Percentiles rank a stretch among this genome's conserved stretches.
phyloP scores from a whole-genome alignment of 1,140 invertebrate species.

The Bombus cullumanus region DNA sequence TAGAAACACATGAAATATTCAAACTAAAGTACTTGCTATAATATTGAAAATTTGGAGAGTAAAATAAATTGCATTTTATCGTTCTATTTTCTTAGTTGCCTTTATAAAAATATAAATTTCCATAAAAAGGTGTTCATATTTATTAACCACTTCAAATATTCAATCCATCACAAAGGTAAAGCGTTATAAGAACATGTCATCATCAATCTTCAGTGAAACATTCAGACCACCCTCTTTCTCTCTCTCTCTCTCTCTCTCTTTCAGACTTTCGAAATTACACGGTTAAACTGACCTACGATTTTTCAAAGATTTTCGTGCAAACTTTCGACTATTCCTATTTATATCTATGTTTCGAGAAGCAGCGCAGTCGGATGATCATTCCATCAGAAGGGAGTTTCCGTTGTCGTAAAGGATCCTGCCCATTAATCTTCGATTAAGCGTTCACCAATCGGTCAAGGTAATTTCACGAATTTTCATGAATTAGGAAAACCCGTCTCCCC shows the following conservation, averaged over 20 bases:
- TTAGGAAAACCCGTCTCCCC: conserved; percentile 67
- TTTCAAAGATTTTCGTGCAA: too few species aligned
- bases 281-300: neutral
- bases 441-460: conserved; percentile 76
- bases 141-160: neutral
- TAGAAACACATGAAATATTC: too few species aligned
- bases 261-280: neutral
- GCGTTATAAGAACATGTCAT: neutral
- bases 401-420: conserved; percentile 28
- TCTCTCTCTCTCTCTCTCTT: neutral
- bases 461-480: conserved; percentile 78
- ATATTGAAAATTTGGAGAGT: too few species aligned
- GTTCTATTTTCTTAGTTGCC: too few species aligned
- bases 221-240: neutral
- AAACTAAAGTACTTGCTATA: too few species aligned
- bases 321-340: neutral
- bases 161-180: neutral
- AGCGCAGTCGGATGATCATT: neutral
- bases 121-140: too few species aligned
- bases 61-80: too few species aligned
- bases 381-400: neutral
- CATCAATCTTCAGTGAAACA: conserved; percentile 8
- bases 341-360: neutral
- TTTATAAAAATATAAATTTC: too few species aligned
- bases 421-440: conserved; percentile 80